Evolutionary conservation across 1,140 invertebrate genomes (phyloP).

Genomic region (Aphis craccivora): DNA sequence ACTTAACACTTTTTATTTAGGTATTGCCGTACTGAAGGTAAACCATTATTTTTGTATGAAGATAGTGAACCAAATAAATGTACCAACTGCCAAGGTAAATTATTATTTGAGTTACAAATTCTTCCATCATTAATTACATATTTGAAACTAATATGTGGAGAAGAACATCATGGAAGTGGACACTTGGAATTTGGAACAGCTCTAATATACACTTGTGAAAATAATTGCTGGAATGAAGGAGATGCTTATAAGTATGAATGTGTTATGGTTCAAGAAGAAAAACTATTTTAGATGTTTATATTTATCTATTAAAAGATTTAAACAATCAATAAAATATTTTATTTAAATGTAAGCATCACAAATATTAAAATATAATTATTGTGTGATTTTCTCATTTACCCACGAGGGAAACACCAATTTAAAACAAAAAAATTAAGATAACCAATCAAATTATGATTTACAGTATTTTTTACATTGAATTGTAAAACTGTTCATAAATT

Average conservation of each 20-base stretch:
- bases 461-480: too few species aligned
- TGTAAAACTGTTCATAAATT: too few species aligned
- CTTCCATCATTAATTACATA: conserved; percentile 79
- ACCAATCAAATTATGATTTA: too few species aligned
- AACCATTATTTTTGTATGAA: conserved; percentile 72
- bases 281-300: conserved; percentile 60
- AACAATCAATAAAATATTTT: not conserved
- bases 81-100: conserved; percentile 74
- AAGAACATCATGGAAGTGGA: conserved; percentile 61
- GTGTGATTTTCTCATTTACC: not conserved
- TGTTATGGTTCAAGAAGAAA: conserved; percentile 79
- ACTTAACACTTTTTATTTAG: conserved; percentile 65
- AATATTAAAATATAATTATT: not conserved
- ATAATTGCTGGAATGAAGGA: conserved; percentile 80
- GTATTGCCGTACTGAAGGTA: conserved; percentile 73
- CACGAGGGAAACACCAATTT: not conserved
- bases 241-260: conserved; percentile 75
- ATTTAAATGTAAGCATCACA: not conserved
- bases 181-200: conserved; percentile 83
- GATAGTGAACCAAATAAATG: conserved; percentile 68
- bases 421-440: not conserved
- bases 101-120: conserved; percentile 82
- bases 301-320: not conserved
- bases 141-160: conserved; percentile 68
- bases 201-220: conserved; percentile 80